Evolutionary conservation across 2,113 vertebrate genomes (phyloP), one percentile per base, ranked within the genome.

Genomic region (Tragulus kanchil): DNA sequence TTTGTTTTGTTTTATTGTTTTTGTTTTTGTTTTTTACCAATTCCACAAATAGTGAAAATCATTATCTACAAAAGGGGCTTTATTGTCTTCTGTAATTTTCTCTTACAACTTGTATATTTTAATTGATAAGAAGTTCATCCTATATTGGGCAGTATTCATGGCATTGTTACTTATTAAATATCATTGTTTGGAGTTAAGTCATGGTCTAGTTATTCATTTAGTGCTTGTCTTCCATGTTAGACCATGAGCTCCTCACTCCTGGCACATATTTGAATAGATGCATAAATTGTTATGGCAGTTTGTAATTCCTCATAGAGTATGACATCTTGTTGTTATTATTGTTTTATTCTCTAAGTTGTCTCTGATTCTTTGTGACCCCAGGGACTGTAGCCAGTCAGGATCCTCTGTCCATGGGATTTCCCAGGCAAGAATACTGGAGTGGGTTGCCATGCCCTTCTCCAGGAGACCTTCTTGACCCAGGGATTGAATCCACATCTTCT

Each of bases 1-100:
- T 31, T 17, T 75, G 19, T 89, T 19, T 3, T 16, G 52, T 69
- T 90, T 28, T 4, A 36, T 36, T 36, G 52, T 25, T n/a, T 31
- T 17, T 75, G 19, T 67, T 89, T 19, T 3, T 16, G 52, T 69
- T 90, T 28, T 4, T 52, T 93, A 16, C 77, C 13, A 78, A 8
- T 10, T 71, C 48, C 58, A 89, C 6, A 97, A 59, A 90, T 82
- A 85, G 56, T 52, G 42, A 83, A 97, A 95, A 82, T 77, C 8
- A 90, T 26, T 77, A 4, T 89, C 48, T 50, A 9, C 12, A 83
- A 96, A 95, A 79, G 7, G 85, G 28, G 3, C 26, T 86, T 75
- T 75, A 64, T 91, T 93, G 88, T 93, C 50, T 95, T 48, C 28
- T 2, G 3, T 58, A 48, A 87, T 93, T 96, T 96, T 87, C 83